Percentiles rank a stretch among this genome's conserved stretches.
These are phyloP conservation scores for Epirrita christyi DNA, from an alignment of 2,888 invertebrate genomes.

Conservation along the genomic window DNA sequence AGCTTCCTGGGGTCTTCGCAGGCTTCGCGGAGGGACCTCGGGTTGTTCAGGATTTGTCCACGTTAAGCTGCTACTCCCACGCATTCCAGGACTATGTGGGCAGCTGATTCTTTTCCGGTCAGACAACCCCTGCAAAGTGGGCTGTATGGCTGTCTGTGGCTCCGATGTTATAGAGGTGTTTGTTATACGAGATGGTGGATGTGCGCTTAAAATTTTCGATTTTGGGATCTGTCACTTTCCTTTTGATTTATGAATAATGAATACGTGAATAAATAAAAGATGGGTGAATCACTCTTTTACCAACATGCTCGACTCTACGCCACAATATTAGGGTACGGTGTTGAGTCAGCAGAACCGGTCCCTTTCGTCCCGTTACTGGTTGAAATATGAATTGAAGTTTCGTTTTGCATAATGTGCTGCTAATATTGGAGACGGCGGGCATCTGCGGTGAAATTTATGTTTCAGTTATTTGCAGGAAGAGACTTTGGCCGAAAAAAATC, in stretches of 20 bases:
- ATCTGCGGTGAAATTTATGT: constrained; percentile 17
- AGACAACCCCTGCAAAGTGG: too few relatives aligned
- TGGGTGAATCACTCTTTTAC: not conserved
- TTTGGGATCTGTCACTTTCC: too few relatives aligned
- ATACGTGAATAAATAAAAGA: too few relatives aligned
- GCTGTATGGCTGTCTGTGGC: too few relatives aligned
- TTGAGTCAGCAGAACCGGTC: constrained; percentile 14
- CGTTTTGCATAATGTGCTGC: constrained; percentile 21
- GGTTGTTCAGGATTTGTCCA: too few relatives aligned
- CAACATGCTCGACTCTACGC: constrained; percentile 6
- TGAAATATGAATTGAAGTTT: constrained; percentile 28
- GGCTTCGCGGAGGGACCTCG: too few relatives aligned
- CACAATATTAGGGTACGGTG: constrained; percentile 15
- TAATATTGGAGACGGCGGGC: constrained; percentile 16
- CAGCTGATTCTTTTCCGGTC: too few relatives aligned
- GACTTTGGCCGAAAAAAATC: not conserved
- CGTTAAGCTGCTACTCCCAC: too few relatives aligned
- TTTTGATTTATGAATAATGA: not conserved
- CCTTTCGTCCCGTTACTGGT: constrained; percentile 9
- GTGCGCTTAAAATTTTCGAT: not conserved
- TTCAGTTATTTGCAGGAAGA: constrained; percentile 14
- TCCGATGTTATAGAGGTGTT: too few relatives aligned
- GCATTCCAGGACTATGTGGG: too few relatives aligned
- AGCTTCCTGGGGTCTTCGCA: too few relatives aligned
- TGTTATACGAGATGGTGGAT: too few relatives aligned